Evolutionary conservation across 1,140 invertebrate genomes (phyloP).

Genomic region (Radopholus similis): DNA sequence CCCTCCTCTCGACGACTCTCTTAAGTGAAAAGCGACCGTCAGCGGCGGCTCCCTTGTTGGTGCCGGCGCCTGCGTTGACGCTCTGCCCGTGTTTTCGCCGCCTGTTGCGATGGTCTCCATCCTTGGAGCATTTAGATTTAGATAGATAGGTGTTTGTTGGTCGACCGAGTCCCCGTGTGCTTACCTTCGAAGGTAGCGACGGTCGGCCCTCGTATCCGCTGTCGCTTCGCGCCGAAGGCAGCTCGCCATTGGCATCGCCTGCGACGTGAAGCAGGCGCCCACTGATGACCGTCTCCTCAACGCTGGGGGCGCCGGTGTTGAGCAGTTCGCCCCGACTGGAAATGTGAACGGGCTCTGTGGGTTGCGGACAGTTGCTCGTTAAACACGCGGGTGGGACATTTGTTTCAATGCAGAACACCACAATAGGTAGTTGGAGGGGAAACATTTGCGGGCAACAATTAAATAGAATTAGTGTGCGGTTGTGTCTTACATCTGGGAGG

Average conservation of each 20-base stretch:
- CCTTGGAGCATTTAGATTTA: no score
- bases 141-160: no score
- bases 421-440: neutral
- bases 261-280: neutral
- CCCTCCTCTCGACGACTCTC: no score
- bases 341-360: neutral
- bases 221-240: constrained; percentile 17
- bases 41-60: no score
- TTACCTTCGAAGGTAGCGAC: no score
- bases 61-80: no score
- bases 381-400: no score
- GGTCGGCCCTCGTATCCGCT: neutral
- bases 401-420: neutral
- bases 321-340: neutral
- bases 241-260: neutral
- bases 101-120: no score
- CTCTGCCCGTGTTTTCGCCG: no score
- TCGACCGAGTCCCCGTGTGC: no score
- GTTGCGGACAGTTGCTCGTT: neutral
- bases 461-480: neutral
- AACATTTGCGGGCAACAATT: neutral
- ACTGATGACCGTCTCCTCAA: constrained; percentile 13
- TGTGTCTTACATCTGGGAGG: no score
- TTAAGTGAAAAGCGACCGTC: no score
- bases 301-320: neutral